Conservation (phyloP, 1,140 invertebrate species). For the Lasaia peninsularis region DNA sequence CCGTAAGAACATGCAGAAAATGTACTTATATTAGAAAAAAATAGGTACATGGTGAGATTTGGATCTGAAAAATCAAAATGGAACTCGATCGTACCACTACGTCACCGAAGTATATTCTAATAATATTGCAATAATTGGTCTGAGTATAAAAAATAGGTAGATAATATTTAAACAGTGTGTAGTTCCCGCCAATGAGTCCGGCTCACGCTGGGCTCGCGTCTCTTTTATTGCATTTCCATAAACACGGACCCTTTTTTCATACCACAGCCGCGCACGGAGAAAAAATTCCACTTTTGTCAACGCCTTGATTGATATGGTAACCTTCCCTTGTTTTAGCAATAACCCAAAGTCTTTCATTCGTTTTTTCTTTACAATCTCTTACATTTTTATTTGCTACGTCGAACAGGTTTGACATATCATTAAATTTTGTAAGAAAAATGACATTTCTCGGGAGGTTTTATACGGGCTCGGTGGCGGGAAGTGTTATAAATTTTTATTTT, state of each 20-base stretch:
- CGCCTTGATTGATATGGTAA: constrained; percentile 76
- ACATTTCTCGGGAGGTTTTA: constrained; percentile 65
- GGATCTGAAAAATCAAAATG: no score
- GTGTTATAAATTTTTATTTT: constrained; percentile 69
- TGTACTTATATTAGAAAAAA: no score
- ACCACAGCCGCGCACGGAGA: constrained; percentile 45
- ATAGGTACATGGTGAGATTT: no score
- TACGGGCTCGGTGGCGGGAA: constrained; percentile 58
- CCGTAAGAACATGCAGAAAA: no score
- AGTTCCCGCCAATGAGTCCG: constrained; percentile 25
- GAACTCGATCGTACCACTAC: no score
- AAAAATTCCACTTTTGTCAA: constrained; percentile 74
- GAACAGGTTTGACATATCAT: constrained; percentile 75
- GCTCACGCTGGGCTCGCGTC: constrained; percentile 36
- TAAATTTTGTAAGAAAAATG: constrained; percentile 75
- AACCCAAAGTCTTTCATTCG: constrained; percentile 58
- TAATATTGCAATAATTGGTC: background rate
- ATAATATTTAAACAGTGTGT: constrained; percentile 9
- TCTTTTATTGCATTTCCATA: constrained; percentile 73
- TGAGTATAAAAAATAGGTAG: background rate
- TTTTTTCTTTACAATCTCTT: constrained; percentile 55
- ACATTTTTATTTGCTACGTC: constrained; percentile 74
- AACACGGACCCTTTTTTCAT: constrained; percentile 72
- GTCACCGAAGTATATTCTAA: no score
- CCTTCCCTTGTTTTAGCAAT: constrained; percentile 76